Base-by-base conservation (phyloP, 2,888 invertebrate genomes). In the Lingula anatina region DNA sequence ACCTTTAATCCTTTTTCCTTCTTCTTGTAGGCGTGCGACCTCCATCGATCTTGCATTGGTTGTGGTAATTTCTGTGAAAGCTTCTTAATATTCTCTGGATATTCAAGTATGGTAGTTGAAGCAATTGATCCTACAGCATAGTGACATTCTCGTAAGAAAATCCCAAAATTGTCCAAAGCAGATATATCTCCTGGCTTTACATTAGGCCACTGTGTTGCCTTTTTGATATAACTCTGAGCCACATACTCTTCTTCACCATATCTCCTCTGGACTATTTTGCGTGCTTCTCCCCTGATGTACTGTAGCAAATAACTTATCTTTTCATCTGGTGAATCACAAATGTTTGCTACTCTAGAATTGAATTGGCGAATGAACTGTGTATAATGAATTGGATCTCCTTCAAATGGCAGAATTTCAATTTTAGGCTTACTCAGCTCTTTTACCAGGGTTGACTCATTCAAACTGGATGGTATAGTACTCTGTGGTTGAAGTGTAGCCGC, bases 111-210 rank as follows among this genome's bases (percentile, higher is more conserved):
- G n/a, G n/a, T n/a, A 5, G 35, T 31, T 12, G 48, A 39, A 9
- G 45, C 44, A 4, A 54, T 36, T 12, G 39, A 40, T 20, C 47
- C 40, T 4, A 52, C 39, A 2, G 54, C 54, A 35, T 35, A 47
- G 20, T 37, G 31, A 35, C 49, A 55, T 26, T 54, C 54, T 20
- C 23, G n/a, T 3, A 55, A 26, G 26, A 55, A 55, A 20, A 55
- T 44, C 1, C 40, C 36, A 47, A 37, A 55, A 12, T 44, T 40
- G 27, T 55, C 51, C 18, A 55, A 36, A 5, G 44, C 38, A n/a
- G 47, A 41, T 3, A 51, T 36, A 26, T 40, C 43, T 23, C 50
- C 50, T 18, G 37, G 12, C n/a, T 46, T 53, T 3, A 53, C 43
- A 3, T 21, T 1, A 7, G 50, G 53, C 53, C 47, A 50, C 1